These are phyloP conservation scores for Bungarus multicinctus DNA, from an alignment of 2,113 vertebrate species.

Conservation along the genomic window DNA sequence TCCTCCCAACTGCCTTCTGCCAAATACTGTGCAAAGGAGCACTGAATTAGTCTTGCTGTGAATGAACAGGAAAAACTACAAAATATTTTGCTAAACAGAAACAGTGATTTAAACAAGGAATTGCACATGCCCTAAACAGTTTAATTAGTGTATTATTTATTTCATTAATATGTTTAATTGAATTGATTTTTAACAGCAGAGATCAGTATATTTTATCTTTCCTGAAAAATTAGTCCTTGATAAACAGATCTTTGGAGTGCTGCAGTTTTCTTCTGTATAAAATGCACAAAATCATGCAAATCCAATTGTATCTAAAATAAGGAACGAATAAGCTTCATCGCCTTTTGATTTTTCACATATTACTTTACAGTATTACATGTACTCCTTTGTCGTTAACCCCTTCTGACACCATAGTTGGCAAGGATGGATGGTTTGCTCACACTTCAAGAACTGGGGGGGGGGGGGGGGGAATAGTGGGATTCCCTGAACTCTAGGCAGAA, in stretches of 20 bases:
- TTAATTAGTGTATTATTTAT: background rate
- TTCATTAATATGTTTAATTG: background rate
- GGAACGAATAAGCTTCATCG: background rate
- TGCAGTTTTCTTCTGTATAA: background rate
- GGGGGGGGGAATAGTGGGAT: too few species aligned
- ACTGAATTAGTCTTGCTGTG: background rate
- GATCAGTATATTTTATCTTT: background rate
- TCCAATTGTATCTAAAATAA: background rate
- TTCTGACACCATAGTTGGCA: too few species aligned
- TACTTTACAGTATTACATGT: background rate
- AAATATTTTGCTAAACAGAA: background rate
- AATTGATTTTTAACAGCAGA: background rate
- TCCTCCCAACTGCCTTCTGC: background rate
- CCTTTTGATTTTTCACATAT: background rate
- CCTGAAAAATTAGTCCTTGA: background rate
- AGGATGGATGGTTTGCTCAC: background rate
- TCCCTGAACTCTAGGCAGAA: background rate
- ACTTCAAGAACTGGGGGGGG: background rate
- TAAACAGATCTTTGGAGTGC: background rate
- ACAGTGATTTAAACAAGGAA: background rate
- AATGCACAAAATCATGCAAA: background rate
- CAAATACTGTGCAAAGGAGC: background rate
- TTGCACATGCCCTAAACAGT: background rate
- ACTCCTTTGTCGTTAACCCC: background rate
- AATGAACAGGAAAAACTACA: background rate